Percentiles rank a stretch among this genome's conserved stretches.
Conservation (phyloP, 2,888 invertebrate genomes). For the Sipha maydis region DNA sequence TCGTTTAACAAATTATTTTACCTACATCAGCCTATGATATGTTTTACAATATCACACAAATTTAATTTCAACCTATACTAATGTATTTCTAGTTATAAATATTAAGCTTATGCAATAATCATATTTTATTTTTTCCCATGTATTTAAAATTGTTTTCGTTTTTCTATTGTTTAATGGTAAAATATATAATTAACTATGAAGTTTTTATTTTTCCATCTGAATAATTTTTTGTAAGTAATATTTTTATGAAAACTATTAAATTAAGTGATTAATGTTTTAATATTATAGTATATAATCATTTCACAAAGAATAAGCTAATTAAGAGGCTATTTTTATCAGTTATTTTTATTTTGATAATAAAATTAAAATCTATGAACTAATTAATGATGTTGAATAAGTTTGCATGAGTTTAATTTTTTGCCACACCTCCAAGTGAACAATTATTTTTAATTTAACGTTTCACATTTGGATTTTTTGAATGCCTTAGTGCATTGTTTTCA, state of each 20-base stretch:
- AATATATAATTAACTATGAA: background rate
- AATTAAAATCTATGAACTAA: background rate
- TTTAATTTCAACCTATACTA: background rate
- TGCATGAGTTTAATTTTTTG: background rate
- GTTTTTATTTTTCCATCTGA: background rate
- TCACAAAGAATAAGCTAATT: background rate
- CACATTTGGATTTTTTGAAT: constrained; percentile 13
- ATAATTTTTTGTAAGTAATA: background rate
- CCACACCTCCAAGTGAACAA: background rate
- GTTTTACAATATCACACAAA: background rate
- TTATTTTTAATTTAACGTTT: constrained; percentile 33
- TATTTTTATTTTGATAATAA: background rate
- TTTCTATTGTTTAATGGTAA: constrained; percentile 2
- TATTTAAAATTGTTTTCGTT: background rate
- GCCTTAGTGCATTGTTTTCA: constrained; percentile 2
- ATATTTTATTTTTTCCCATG: background rate
- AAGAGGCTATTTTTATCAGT: background rate
- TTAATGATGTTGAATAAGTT: background rate
- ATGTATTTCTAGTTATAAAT: background rate
- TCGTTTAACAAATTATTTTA: background rate
- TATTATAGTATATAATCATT: background rate
- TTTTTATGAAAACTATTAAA: background rate
- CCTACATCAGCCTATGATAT: constrained; percentile 2
- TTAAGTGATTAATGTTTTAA: background rate
- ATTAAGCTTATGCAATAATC: background rate